Base-by-base conservation (phyloP, 2,797 vertebrate genomes). In the Saxicola maurus region DNA sequence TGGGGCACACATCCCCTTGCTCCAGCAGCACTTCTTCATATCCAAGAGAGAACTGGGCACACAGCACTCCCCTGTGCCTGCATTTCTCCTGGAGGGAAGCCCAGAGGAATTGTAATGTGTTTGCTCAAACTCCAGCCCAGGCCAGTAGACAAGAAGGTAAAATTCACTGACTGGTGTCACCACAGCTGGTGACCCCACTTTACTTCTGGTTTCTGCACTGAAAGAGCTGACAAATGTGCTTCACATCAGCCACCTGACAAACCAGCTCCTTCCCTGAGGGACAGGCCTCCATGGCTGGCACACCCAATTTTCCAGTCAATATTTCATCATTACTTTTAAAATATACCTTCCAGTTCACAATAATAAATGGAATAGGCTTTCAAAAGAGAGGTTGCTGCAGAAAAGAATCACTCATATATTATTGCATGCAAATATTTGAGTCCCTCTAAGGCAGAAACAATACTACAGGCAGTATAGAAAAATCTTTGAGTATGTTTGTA, bases 311-410 rank as follows among this genome's bases (percentile, higher is more conserved):
- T 72, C 60, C 17, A 61, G 64, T 17, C 57, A 71, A 30, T 52
- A 43, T 67, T 82, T 94, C 67, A 73, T 52, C 28, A 49, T 60
- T 73, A 37, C 8, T 79, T 82, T 69, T 17, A 76, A 90, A 71
- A 84, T 69, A 74, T 13, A 59, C 35, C 14, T 73, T 73, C 20
- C 45, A 45, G 25, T 45, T 72, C 37, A 48, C 11, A 59, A 46
- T 10, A 91, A 62, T 75, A 65, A 66, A 73, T 33, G 13, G 40
- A 86, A 75, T 18, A 51, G 16, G 19, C 19, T 94, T 81, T 75
- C 74, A 78, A 83, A 88, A 68, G 61, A 17, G 35, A 86, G 6
- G 27, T 23, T 83, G 24, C 30, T 61, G 40, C 65, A 57, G 46
- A 42, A 82, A 81, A 77, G 3, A 49, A 48, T 75, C 0, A 0